Base-by-base conservation (phyloP, 1,140 invertebrate genomes). In the Drosophila ficusphila region DNA sequence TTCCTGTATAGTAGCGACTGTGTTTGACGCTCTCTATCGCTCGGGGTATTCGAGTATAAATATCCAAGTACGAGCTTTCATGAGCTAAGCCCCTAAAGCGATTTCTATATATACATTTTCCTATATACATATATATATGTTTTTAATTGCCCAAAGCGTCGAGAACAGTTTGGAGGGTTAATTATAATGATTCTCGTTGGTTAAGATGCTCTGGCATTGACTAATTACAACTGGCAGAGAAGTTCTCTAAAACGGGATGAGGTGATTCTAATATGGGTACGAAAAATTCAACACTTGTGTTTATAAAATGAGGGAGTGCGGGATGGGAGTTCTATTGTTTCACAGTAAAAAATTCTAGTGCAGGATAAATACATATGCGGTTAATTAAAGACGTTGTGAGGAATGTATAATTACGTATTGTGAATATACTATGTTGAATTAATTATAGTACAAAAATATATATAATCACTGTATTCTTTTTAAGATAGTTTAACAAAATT, bases 141-240 rank as follows among this genome's bases (percentile, higher is more conserved):
- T 18, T 51, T 75, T 51, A 75, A 52, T 56, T 62, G 34, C 38
- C 47, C 34, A 53, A 56, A 58, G 60, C 51, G 36, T 36, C 25
- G 51, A 61, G 67, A 27, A 54, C 52, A 44, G 62, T 76, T 86
- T 70, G 38, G 81, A 86, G 82, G 81, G 81, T 85, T 79, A 85
- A 81, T 86, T 86, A 73, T 81, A 81, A 88, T 65, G 72, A 56
- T 61, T 64, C 47, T 51, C 42, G 65, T 68, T 62, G 51, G 42
- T 61, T 76, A 57, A 73, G 41, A 65, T 53, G 34, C 62, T 39
- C 27, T 27, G 44, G 34, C 60, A 67, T 52, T 68, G 61, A 68
- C 61, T 68, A 67, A 67, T 67, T 67, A 67, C 27, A 41, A 29
- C 23, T 61, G 39, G 18, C 29, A 7, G 29, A 16, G 16, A 39